Conservation (phyloP, 2,888 invertebrate genomes). For the Heliconius erato region DNA sequence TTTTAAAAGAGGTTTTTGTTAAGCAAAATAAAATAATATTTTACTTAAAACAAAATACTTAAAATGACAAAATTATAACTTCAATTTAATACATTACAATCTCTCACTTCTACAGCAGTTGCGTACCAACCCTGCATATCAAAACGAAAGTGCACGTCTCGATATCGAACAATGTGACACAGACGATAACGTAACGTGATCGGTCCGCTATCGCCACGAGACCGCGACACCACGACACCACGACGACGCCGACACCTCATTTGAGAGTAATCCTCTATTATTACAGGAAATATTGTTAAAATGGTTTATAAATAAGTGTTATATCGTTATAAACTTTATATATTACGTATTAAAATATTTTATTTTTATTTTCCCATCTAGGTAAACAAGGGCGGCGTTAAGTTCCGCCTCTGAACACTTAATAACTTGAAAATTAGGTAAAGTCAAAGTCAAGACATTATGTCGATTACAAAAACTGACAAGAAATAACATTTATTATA, state of each 20-base stretch:
- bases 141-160: constrained; percentile 72
- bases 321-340: too few relatives aligned
- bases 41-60: too few relatives aligned
- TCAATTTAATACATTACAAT: neutral
- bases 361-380: too few relatives aligned
- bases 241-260: constrained; percentile 42
- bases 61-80: too few relatives aligned
- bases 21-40: too few relatives aligned
- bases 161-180: constrained; percentile 75
- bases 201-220: constrained; percentile 52
- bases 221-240: constrained; percentile 40
- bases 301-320: neutral
- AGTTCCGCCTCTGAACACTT: neutral
- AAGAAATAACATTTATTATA: too few relatives aligned
- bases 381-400: neutral
- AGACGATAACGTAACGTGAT: constrained; percentile 73
- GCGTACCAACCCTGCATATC: constrained; percentile 58
- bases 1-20: too few relatives aligned
- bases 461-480: too few relatives aligned
- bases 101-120: neutral
- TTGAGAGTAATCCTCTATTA: constrained; percentile 8
- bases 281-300: neutral
- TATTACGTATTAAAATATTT: too few relatives aligned
- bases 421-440: too few relatives aligned
- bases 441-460: too few relatives aligned